Evolutionary conservation across 2,888 invertebrate species (phyloP).

Genomic region (Calliphora vomitoria): DNA sequence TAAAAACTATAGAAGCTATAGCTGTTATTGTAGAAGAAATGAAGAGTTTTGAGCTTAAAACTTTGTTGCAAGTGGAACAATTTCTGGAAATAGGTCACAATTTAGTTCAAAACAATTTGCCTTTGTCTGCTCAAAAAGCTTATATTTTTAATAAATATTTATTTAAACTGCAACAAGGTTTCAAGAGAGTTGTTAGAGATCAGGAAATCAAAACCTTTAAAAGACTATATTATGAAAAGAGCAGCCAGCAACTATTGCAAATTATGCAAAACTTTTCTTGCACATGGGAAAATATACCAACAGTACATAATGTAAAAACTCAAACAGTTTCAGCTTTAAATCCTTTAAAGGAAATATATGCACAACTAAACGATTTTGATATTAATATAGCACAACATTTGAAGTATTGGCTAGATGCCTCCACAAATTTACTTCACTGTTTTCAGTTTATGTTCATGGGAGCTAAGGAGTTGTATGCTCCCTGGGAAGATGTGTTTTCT

Average conservation of each 20-base stretch:
- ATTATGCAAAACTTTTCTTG: conserved; percentile 66
- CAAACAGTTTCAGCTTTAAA: conserved; percentile 25
- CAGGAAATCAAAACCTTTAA: conserved; percentile 70
- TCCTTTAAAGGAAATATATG: conserved; percentile 74
- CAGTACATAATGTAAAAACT: conserved; percentile 50
- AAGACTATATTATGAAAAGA: conserved; percentile 54
- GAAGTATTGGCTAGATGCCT: conserved; percentile 71
- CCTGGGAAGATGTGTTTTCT: conserved; percentile 51
- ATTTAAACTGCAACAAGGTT: conserved; percentile 64
- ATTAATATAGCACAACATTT: conserved; percentile 20
- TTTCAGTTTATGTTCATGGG: conserved; percentile 44
- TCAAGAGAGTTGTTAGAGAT: conserved; percentile 63
- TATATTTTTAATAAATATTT: conserved; percentile 67
- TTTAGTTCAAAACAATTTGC: conserved; percentile 57
- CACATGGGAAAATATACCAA: conserved; percentile 70
- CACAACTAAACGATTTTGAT: conserved; percentile 74
- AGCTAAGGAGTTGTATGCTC: conserved; percentile 63
- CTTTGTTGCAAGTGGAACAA: conserved; percentile 75
- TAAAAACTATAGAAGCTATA: conserved; percentile 22
- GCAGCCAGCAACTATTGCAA: conserved; percentile 49
- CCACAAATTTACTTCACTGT: conserved; percentile 55
- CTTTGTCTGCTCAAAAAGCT: conserved; percentile 69
- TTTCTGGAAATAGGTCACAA: conserved; percentile 60
- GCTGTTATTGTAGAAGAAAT: conserved; percentile 56
- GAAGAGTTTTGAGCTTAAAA: conserved; percentile 43